phyloP scores from a whole-genome alignment of 2,888 invertebrate species.

The Eupeodes latifasciatus region DNA sequence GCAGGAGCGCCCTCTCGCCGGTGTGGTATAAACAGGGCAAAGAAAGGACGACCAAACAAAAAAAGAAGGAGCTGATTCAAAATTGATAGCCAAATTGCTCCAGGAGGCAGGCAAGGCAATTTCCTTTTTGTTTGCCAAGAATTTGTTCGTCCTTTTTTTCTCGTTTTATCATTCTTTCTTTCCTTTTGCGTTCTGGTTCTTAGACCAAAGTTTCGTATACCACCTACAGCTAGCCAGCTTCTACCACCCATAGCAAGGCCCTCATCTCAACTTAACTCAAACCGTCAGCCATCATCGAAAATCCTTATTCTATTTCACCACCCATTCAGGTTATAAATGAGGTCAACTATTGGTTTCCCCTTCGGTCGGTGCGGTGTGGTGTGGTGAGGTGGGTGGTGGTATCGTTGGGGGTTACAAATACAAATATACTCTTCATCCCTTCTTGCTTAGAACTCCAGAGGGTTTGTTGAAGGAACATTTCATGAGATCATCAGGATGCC shows the following conservation, averaged over 20 bases:
- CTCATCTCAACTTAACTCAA: no score
- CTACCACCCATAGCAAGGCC: constrained; percentile 30
- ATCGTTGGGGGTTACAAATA: neutral
- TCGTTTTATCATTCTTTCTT: constrained; percentile 20
- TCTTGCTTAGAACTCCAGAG: constrained; percentile 7
- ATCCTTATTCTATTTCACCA: constrained; percentile 69
- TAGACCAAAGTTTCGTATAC: constrained; percentile 7
- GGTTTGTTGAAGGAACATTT: constrained; percentile 37
- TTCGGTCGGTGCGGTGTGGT: neutral
- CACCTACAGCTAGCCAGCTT: no score
- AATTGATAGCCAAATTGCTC: constrained; percentile 75
- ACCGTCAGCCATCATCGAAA: constrained; percentile 34
- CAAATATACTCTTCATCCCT: constrained; percentile 1
- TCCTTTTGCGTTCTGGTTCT: constrained; percentile 31
- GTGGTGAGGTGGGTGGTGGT: neutral
- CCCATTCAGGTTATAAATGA: constrained; percentile 75
- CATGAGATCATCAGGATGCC: constrained; percentile 74
- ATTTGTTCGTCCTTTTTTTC: constrained; percentile 39
- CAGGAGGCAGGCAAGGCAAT: constrained; percentile 63
- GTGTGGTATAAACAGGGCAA: neutral
- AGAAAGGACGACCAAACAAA: neutral
- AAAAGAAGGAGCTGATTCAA: constrained; percentile 60
- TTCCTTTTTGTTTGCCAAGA: constrained; percentile 70
- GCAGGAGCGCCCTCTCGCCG: neutral
- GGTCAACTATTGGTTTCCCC: constrained; percentile 70